Base-by-base conservation (phyloP, 2,888 invertebrate species). In the Sicus ferrugineus region DNA sequence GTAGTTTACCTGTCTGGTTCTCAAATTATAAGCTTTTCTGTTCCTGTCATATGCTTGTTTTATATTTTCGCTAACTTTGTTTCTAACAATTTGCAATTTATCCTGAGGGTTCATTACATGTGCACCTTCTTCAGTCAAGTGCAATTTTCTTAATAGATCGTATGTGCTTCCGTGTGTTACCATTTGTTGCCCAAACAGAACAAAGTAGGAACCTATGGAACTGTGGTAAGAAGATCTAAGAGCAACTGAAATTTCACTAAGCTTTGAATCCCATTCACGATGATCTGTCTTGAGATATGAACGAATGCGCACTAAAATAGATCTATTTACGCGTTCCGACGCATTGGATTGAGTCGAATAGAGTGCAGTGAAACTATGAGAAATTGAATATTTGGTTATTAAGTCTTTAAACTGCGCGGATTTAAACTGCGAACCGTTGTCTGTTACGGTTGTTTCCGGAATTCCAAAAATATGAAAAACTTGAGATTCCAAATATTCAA, bases 321-420 rank as follows among this genome's bases (percentile, higher is more conserved):
- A 77, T 28, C 77, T 66, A 67, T 83, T 82, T 0, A 77, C 74
- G 2, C 80, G 70, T 69, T 82, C 83, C 0, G 78, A 79, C 3
- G 80, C 78, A 70, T 82, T 82, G 3, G 70, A 69, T 72, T 82
- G 81, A 0, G 81, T 79, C 21, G 79, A 79, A 70, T 82, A 82
- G 21, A 70, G 56, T 0, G 77, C 73, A 48, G 75, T 79, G 23
- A 70, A 75, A 2, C 58, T 52, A 26, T 77, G 66, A 26, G 63
- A 68, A 1, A 73, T 66, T 7, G 72, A 68, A 31, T 73, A 75
- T 11, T 56, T 50, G 14, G 52, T 59, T 21, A 73, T 31, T 9
- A 76, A 69, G 4, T 58, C 21, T 14, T 74, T 69, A 34, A 73
- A 75, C 38, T 70, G 42, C 14, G 68, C 71, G 1, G 72, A 58